Percentiles rank a stretch among this genome's conserved stretches.
Evolutionary conservation across 2,888 invertebrate genomes (phyloP).

Genomic region (Thecophora atra): DNA sequence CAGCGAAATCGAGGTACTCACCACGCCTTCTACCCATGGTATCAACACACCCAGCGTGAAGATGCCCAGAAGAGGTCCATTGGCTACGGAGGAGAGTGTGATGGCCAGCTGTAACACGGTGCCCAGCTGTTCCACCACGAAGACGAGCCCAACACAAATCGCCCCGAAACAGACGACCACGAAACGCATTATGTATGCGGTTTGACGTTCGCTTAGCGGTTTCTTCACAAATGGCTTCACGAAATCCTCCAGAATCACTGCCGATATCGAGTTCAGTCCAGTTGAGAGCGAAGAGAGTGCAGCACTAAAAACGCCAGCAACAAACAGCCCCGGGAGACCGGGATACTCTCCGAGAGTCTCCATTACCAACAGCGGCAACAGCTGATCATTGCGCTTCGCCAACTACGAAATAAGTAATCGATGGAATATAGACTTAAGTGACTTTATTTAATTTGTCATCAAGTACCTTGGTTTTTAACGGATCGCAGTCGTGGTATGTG

Average conservation of each 20-base stretch:
- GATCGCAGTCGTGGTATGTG: slow-evolving; percentile 85
- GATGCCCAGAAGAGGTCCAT: slow-evolving; percentile 75
- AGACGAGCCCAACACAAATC: slow-evolving; percentile 72
- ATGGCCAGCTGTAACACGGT: slow-evolving; percentile 76
- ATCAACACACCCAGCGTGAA: slow-evolving; percentile 76
- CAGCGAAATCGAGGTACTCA: slow-evolving; percentile 53
- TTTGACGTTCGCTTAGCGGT: slow-evolving; percentile 69
- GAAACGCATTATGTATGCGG: slow-evolving; percentile 73
- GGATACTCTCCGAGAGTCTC: slow-evolving; percentile 80
- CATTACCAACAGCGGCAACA: slow-evolving; percentile 86
- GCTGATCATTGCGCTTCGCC: slow-evolving; percentile 79
- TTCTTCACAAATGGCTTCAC: slow-evolving; percentile 69
- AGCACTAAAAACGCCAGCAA: slow-evolving; percentile 91
- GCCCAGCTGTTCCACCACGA: slow-evolving; percentile 74
- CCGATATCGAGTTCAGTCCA: slow-evolving; percentile 80
- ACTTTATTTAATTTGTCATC: neutral
- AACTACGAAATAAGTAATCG: slow-evolving; percentile 64
- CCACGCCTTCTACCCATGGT: slow-evolving; percentile 73
- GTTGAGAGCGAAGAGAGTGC: slow-evolving; percentile 85
- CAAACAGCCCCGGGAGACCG: slow-evolving; percentile 87
- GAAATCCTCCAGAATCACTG: slow-evolving; percentile 78
- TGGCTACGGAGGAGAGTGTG: slow-evolving; percentile 73
- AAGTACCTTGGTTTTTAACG: slow-evolving; percentile 74
- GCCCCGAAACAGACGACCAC: slow-evolving; percentile 74
- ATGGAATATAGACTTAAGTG: no score